phyloP scores from a whole-genome alignment of 2,113 vertebrate species.

The Aramus guarauna region DNA sequence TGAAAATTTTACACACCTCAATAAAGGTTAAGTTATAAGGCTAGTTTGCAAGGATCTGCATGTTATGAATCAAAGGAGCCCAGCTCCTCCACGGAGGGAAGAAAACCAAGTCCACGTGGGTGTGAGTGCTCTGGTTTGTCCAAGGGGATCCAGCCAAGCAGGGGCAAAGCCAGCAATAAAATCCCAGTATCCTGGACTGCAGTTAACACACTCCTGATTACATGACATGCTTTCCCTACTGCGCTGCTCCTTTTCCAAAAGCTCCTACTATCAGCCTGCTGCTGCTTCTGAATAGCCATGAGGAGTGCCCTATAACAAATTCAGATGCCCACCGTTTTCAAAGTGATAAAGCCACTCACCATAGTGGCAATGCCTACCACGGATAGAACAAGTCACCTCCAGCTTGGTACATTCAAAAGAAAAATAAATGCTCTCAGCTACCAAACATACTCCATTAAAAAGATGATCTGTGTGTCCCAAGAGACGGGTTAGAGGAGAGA shows the following conservation, averaged over 20 bases:
- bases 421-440: not conserved
- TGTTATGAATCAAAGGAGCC: not conserved
- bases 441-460: not conserved
- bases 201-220: not conserved
- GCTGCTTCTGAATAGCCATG: not conserved
- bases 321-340: not conserved
- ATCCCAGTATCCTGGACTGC: not conserved
- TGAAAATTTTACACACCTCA: not conserved
- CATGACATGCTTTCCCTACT: not conserved
- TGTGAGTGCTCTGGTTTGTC: not conserved
- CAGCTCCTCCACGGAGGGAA: not conserved
- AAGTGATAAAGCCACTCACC: not conserved
- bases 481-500: not conserved
- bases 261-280: not conserved
- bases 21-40: not conserved
- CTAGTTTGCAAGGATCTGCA: not conserved
- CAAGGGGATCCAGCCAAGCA: not conserved
- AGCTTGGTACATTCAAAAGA: not conserved
- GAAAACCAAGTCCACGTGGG: not conserved
- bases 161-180: not conserved
- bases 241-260: not conserved
- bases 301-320: not conserved
- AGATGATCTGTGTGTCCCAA: not conserved
- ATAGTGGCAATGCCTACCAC: not conserved
- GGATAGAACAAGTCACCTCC: not conserved